phyloP scores from a whole-genome alignment of 2,113 vertebrate species.

The Penelope pileata region DNA sequence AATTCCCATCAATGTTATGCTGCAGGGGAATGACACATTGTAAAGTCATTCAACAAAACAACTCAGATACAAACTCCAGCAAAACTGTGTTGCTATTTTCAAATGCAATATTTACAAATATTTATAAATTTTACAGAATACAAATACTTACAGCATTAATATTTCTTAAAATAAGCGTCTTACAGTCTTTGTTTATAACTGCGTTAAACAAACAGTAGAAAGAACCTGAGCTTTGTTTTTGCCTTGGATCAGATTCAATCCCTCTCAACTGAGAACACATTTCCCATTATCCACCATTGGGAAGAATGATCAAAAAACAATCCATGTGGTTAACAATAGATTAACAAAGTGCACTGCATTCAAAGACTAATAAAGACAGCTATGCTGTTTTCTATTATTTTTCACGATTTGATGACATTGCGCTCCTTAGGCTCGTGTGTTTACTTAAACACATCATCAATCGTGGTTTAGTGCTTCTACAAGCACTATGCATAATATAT shows the following conservation, averaged over 20 bases:
- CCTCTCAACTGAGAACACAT: background rate
- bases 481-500: background rate
- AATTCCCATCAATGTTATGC: background rate
- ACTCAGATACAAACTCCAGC: background rate
- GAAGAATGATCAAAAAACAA: slow-evolving; percentile 26
- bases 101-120: background rate
- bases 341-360: slow-evolving; percentile 42
- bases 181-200: background rate
- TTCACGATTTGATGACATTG: slow-evolving; percentile 37
- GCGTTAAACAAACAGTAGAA: background rate
- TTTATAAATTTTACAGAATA: background rate
- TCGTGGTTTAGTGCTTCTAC: background rate
- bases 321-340: slow-evolving; percentile 38
- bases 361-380: slow-evolving; percentile 28
- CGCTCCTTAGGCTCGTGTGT: slow-evolving; percentile 43
- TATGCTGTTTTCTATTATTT: slow-evolving; percentile 42
- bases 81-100: background rate
- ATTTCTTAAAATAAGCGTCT: background rate
- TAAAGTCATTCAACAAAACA: background rate
- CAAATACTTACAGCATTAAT: background rate
- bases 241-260: background rate
- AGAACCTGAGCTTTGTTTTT: slow-evolving; percentile 24
- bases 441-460: slow-evolving; percentile 54
- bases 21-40: background rate
- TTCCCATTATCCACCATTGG: background rate